Percentiles rank a stretch among this genome's conserved stretches.
Conservation (phyloP, 2,888 invertebrate species). For the Lymantria dispar region DNA sequence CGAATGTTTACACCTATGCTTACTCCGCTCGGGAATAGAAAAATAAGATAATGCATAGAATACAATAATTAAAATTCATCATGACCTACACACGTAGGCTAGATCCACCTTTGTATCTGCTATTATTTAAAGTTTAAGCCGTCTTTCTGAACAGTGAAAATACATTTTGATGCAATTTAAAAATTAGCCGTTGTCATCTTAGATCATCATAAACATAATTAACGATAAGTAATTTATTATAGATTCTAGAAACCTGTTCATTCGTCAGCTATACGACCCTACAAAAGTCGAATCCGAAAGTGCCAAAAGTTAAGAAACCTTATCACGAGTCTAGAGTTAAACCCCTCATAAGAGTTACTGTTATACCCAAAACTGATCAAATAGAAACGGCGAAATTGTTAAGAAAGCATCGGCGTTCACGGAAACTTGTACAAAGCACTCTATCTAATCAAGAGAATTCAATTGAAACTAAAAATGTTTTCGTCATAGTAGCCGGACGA, state of each 20-base stretch:
- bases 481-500: slow-evolving; percentile 43
- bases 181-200: too few relatives aligned
- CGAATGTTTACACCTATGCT: too few relatives aligned
- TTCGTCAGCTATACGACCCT: slow-evolving; percentile 33
- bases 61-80: too few relatives aligned
- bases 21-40: too few relatives aligned
- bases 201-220: too few relatives aligned
- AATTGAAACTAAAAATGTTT: slow-evolving; percentile 46
- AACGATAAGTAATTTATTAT: not conserved
- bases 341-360: slow-evolving; percentile 30
- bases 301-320: not conserved
- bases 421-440: slow-evolving; percentile 41
- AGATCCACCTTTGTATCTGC: too few relatives aligned
- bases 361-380: slow-evolving; percentile 47
- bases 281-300: slow-evolving; percentile 12
- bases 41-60: too few relatives aligned
- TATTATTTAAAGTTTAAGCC: too few relatives aligned
- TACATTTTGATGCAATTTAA: too few relatives aligned
- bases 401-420: slow-evolving; percentile 31
- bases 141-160: too few relatives aligned
- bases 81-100: too few relatives aligned
- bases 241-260: slow-evolving; percentile 44
- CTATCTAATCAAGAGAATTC: slow-evolving; percentile 52
- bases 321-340: slow-evolving; percentile 1
- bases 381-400: slow-evolving; percentile 35